Percentiles rank a stretch among this genome's conserved stretches.
Conservation (phyloP, 2,113 vertebrate species). For the Pomatostomus ruficeps region DNA sequence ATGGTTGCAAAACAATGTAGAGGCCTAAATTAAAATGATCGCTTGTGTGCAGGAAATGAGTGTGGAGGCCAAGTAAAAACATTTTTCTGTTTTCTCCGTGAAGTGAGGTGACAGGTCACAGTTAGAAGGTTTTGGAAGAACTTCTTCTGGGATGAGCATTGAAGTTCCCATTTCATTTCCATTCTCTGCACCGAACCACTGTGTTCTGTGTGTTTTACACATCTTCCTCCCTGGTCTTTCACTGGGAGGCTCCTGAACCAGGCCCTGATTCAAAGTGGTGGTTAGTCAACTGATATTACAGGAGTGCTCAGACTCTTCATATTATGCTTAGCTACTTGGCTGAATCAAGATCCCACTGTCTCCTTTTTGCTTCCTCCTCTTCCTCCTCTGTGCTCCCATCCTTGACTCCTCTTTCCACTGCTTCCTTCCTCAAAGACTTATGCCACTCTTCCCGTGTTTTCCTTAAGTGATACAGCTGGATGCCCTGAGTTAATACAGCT, state of each 20-base stretch:
- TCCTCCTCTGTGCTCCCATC: neutral
- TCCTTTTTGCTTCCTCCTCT: neutral
- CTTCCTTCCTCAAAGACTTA: neutral
- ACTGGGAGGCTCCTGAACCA: neutral
- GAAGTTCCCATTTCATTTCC: neutral
- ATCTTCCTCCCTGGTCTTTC: neutral
- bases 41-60: neutral
- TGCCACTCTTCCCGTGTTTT: neutral
- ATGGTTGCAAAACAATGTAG: neutral
- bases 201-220: neutral
- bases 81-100: neutral
- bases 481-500: neutral
- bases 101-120: neutral
- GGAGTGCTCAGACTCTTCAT: neutral
- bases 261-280: neutral
- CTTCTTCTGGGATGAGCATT: neutral
- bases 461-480: neutral
- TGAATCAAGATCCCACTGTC: neutral
- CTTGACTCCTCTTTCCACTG: neutral
- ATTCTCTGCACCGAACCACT: accelerated
- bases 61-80: neutral
- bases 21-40: neutral
- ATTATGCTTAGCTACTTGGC: neutral
- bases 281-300: neutral
- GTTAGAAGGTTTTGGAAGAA: neutral